Conservation (phyloP, 2,888 invertebrate species). For the Tribolium freemani region DNA sequence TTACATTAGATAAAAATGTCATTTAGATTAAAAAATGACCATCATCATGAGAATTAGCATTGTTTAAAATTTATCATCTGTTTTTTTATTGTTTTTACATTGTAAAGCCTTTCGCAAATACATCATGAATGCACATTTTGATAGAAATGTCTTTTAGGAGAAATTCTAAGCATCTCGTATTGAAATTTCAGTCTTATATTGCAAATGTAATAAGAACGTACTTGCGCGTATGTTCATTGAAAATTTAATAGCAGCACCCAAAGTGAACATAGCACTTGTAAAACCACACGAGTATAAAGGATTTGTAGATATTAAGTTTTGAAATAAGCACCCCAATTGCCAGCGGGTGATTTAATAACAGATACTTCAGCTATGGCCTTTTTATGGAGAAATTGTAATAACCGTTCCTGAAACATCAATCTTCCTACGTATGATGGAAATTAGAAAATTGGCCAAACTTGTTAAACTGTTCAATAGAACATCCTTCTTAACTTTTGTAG, state of each 20-base stretch:
- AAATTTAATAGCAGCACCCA: slow-evolving; percentile 35
- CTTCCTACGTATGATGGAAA: slow-evolving; percentile 4
- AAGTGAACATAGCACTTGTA: slow-evolving; percentile 50
- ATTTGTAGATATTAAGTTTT: slow-evolving; percentile 52
- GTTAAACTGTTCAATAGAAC: slow-evolving; percentile 31
- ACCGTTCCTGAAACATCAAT: not conserved
- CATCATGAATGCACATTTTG: no score
- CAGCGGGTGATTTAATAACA: slow-evolving; percentile 40
- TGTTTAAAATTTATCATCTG: no score
- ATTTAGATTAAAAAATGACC: no score
- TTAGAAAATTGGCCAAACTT: slow-evolving; percentile 24
- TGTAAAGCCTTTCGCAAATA: not conserved
- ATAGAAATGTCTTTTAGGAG: no score
- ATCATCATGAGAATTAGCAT: no score
- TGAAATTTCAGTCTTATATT: not conserved
- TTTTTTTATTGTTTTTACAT: no score
- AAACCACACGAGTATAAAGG: slow-evolving; percentile 53
- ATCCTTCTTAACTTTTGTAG: slow-evolving; percentile 48
- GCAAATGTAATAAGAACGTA: slow-evolving; percentile 8
- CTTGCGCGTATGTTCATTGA: slow-evolving; percentile 38
- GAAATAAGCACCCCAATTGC: slow-evolving; percentile 46
- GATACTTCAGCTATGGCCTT: slow-evolving; percentile 10
- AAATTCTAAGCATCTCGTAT: not conserved
- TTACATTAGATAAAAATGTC: no score
- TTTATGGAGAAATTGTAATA: slow-evolving; percentile 8